Base-by-base conservation (phyloP, 2,888 invertebrate genomes). In the Cyclophora albipunctata region DNA sequence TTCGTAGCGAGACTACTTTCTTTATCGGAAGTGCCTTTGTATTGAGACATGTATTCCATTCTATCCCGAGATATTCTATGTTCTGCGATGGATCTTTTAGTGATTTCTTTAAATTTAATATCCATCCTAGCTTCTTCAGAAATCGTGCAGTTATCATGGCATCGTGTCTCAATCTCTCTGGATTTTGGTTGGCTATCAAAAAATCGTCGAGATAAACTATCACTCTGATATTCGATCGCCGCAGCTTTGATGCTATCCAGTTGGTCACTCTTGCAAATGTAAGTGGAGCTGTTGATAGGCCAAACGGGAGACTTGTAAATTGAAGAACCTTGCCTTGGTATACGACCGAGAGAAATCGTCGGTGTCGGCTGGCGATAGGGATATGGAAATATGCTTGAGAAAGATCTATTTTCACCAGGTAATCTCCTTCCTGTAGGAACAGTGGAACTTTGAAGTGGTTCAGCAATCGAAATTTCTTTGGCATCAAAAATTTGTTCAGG, bases 201-300 rank as follows among this genome's bases (percentile, higher is more conserved):
- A 60, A 62, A 40, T 60, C 59, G 55, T 59, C 58, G 20, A 59
- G 40, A 37, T 62, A 60, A 0, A 62, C 59, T 3, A 58, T 43
- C 1, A 55, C 45, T 3, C 53, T 45, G 4, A 61, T 57, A 3
- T 41, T 45, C 6, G 46, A 34, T 35, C 50, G 4, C 20, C 60
- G 45, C 40, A 60, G 44, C 7, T 7, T 3, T 5, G 35, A 5
- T 34, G 58, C 56, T 3, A 61, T 5, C 59, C 56, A 59, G 37
- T 55, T 55, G 5, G 58, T 45, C 3, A 61, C 35, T 20, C 46
- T 58, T 2, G 57, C 53, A 34, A 58, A 60, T 2, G 46, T 49
- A 2, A n/a, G 5, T 2, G 60, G 58, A 0, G 60, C 58, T 2
- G 46, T 54, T 3, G 57, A 42, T 0, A 62, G 45, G 3, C 58